These are phyloP conservation scores for Lypha dubia DNA, from an alignment of 2,888 invertebrate genomes.

Conservation along the genomic window DNA sequence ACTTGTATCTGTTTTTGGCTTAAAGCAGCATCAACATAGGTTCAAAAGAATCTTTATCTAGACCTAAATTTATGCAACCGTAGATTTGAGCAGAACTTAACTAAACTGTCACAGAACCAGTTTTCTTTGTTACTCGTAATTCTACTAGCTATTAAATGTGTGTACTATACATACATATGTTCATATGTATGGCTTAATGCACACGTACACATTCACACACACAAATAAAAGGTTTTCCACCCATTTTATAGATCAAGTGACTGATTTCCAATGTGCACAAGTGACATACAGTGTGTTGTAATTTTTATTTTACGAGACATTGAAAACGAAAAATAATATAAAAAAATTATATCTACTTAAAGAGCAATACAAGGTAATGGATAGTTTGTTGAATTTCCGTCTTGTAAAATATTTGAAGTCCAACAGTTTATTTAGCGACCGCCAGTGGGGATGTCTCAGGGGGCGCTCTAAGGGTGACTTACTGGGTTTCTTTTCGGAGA, in stretches of 20 bases:
- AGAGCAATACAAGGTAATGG: too few species aligned
- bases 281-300: conserved; percentile 43
- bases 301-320: conserved; percentile 20
- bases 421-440: too few species aligned
- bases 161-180: background rate
- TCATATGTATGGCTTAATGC: background rate
- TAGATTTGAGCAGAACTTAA: conserved; percentile 54
- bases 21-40: conserved; percentile 47
- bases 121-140: conserved; percentile 39
- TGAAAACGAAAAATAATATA: conserved; percentile 12
- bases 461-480: too few species aligned
- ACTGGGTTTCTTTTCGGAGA: too few species aligned
- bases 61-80: conserved; percentile 54
- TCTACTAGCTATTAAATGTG: background rate
- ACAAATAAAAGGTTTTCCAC: background rate
- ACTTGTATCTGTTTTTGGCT: conserved; percentile 47
- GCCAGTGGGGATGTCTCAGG: too few species aligned
- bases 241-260: conserved; percentile 41
- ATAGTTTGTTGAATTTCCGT: too few species aligned
- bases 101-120: conserved; percentile 52
- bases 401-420: too few species aligned
- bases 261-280: conserved; percentile 46
- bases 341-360: too few species aligned
- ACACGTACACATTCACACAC: background rate
- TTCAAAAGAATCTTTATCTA: conserved; percentile 51